phyloP scores from a whole-genome alignment of 2,797 vertebrate species.

The Falco biarmicus region DNA sequence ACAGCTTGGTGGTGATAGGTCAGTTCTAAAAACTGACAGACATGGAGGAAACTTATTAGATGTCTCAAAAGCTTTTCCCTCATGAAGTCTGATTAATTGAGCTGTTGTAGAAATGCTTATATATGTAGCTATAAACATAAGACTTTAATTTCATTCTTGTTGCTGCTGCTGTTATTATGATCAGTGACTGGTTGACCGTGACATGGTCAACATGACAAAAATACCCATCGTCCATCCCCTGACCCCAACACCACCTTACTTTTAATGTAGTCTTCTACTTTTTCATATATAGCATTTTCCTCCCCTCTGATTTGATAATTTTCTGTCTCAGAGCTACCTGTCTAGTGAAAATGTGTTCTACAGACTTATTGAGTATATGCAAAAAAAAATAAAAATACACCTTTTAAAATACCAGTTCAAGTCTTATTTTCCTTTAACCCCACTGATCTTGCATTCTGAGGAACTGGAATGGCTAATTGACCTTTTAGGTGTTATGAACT shows the following conservation, averaged over 20 bases:
- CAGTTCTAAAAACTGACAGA: background rate
- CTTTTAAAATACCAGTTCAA: background rate
- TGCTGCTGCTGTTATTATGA: background rate
- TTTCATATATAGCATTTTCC: background rate
- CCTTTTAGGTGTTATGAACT: background rate
- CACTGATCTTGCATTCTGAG: background rate
- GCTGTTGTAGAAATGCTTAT: background rate
- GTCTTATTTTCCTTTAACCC: background rate
- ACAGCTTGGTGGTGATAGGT: background rate
- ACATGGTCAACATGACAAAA: background rate
- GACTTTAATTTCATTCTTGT: background rate
- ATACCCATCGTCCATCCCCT: background rate
- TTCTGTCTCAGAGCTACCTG: background rate
- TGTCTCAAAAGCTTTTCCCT: background rate
- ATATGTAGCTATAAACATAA: background rate
- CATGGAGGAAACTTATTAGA: background rate
- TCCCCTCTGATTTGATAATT: background rate
- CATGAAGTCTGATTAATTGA: background rate
- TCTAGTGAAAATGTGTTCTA: background rate
- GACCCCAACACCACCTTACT: background rate
- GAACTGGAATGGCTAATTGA: background rate
- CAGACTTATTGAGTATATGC: background rate
- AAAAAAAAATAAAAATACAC: background rate
- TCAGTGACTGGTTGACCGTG: background rate
- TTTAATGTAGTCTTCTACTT: background rate